A percentile compares a stretch with the other conserved stretches of the same genome.
These are phyloP conservation scores for Acanthornis magna DNA, from an alignment of 2,797 vertebrate genomes.

Conservation along the genomic window DNA sequence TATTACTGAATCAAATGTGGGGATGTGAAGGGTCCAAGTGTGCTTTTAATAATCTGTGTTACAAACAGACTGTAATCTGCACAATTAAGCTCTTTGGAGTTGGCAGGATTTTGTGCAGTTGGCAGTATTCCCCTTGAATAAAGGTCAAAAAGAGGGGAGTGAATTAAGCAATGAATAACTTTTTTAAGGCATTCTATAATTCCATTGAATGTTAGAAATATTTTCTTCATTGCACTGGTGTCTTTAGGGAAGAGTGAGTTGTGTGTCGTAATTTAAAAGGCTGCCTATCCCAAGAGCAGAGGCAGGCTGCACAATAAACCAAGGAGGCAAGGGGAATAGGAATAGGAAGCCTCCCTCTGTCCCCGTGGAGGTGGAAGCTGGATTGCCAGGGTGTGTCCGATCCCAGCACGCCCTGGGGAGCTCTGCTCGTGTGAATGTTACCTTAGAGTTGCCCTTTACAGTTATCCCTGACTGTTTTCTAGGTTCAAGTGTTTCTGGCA, in stretches of 20 bases:
- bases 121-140: conserved; percentile 59
- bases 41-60: conserved; percentile 68
- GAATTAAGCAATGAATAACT: background rate
- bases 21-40: conserved; percentile 37
- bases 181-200: background rate
- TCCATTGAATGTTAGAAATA: background rate
- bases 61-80: conserved; percentile 65
- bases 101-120: conserved; percentile 59
- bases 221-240: background rate
- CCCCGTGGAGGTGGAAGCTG: rapidly evolving
- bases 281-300: background rate
- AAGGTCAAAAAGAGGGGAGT: conserved; percentile 48
- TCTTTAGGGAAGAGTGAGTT: background rate
- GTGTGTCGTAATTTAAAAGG: background rate
- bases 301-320: background rate
- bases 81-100: conserved; percentile 62
- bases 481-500: background rate
- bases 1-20: conserved; percentile 10
- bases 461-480: background rate
- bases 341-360: background rate
- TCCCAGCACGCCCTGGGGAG: rapidly evolving
- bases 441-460: background rate
- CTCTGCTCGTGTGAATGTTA: background rate
- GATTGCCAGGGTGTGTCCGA: rapidly evolving
- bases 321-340: background rate